Conservation (phyloP, 1,140 invertebrate species). For the Eupristina koningsbergeri region DNA sequence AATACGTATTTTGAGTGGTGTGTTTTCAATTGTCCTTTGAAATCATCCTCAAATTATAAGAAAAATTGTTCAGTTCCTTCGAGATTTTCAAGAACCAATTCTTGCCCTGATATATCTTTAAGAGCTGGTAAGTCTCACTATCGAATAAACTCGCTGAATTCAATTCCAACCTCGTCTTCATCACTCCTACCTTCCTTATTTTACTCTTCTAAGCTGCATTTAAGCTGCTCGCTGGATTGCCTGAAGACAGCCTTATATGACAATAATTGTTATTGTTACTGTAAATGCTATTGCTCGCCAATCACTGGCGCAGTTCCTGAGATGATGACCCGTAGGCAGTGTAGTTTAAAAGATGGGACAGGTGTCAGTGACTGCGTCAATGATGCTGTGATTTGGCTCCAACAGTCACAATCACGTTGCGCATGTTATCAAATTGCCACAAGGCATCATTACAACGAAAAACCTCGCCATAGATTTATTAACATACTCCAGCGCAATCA, state of each 20-base stretch:
- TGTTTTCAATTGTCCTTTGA: not conserved
- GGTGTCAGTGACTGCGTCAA: not conserved
- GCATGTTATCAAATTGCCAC: not conserved
- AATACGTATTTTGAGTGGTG: conserved; percentile 12
- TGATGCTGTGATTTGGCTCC: not conserved
- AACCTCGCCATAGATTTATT: not conserved
- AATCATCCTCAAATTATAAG: not conserved
- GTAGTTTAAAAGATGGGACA: not conserved
- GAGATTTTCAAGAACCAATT: not conserved
- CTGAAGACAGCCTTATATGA: conserved; percentile 26
- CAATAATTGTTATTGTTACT: not conserved
- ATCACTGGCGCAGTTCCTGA: conserved; percentile 5
- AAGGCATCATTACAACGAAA: not conserved
- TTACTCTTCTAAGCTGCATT: conserved; percentile 34
- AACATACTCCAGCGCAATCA: not conserved
- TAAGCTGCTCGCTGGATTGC: conserved; percentile 50
- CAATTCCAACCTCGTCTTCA: not conserved
- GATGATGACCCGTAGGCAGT: not conserved
- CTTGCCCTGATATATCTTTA: conserved; percentile 27
- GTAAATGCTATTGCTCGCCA: conserved; percentile 19
- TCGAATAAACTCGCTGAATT: conserved; percentile 30
- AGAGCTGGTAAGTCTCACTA: not conserved
- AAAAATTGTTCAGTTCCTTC: not conserved
- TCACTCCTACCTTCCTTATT: not conserved
- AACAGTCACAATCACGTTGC: not conserved